phyloP scores from a whole-genome alignment of 2,113 vertebrate species.

The Trochalopteron elliotii region DNA sequence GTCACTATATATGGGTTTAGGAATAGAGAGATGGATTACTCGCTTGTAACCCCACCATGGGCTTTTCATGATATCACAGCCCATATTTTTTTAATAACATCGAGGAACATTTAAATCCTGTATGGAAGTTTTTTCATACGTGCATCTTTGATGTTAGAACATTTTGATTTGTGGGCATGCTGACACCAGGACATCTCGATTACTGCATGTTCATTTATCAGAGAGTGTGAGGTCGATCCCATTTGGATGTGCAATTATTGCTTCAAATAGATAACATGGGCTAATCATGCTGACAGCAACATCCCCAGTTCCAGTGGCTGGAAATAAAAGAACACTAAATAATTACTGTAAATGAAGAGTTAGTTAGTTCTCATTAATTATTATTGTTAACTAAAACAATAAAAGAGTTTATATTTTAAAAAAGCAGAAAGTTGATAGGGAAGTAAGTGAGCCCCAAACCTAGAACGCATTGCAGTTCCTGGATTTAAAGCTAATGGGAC shows the following conservation, averaged over 20 bases:
- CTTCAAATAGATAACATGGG: neutral
- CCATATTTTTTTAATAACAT: slow-evolving; percentile 53
- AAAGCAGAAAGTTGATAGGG: neutral
- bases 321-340: neutral
- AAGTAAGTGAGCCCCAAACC: neutral
- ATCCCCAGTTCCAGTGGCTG: neutral
- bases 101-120: slow-evolving; percentile 38
- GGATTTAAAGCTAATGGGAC: slow-evolving; percentile 2
- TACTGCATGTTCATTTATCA: slow-evolving; percentile 28
- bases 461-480: neutral
- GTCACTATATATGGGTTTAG: slow-evolving; percentile 17
- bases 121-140: slow-evolving; percentile 1
- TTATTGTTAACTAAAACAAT: neutral
- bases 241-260: neutral
- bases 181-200: slow-evolving; percentile 57
- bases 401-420: neutral
- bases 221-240: neutral
- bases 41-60: slow-evolving; percentile 10
- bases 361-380: neutral
- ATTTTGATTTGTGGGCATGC: slow-evolving; percentile 56
- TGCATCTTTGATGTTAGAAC: slow-evolving; percentile 33
- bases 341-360: neutral
- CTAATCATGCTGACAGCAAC: slow-evolving; percentile 1
- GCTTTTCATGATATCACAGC: slow-evolving; percentile 35
- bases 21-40: slow-evolving; percentile 45